Evolutionary conservation across 2,113 vertebrate species (phyloP).

Genomic region (Acanthochromis polyacanthus): DNA sequence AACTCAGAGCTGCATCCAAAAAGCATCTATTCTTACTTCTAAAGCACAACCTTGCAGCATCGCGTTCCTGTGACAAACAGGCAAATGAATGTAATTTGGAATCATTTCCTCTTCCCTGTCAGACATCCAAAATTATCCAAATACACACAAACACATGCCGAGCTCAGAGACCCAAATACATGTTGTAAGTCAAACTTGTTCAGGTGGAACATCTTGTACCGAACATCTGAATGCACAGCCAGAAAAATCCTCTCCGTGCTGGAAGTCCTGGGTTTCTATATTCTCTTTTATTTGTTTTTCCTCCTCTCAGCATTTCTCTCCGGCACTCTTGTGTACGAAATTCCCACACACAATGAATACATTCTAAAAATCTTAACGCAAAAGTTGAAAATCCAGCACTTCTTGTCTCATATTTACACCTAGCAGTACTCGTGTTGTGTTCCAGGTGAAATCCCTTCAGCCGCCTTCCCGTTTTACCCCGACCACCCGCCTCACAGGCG

Average conservation of each 20-base stretch:
- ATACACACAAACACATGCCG: not conserved
- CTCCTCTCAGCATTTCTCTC: not conserved
- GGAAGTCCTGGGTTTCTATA: not conserved
- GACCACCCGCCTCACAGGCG: not conserved
- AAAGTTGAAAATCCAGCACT: not conserved
- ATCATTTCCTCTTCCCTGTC: not conserved
- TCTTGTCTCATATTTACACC: not conserved
- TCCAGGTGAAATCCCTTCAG: not conserved
- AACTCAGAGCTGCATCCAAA: not conserved
- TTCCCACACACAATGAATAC: not conserved
- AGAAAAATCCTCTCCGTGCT: not conserved
- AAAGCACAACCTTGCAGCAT: not conserved
- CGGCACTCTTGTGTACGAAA: not conserved
- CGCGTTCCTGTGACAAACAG: not conserved
- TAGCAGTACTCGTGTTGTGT: not conserved
- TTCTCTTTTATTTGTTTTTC: not conserved
- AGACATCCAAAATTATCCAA: not conserved
- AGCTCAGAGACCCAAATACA: not conserved
- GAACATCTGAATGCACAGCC: not conserved
- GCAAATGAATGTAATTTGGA: not conserved
- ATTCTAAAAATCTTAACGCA: not conserved
- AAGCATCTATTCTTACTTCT: not conserved
- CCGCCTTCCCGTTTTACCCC: conserved; percentile 7
- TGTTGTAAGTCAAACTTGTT: not conserved
- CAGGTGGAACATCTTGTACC: not conserved